These are phyloP conservation scores for Himalopsyche phryganea DNA, from an alignment of 1,140 invertebrate species.

Conservation along the genomic window DNA sequence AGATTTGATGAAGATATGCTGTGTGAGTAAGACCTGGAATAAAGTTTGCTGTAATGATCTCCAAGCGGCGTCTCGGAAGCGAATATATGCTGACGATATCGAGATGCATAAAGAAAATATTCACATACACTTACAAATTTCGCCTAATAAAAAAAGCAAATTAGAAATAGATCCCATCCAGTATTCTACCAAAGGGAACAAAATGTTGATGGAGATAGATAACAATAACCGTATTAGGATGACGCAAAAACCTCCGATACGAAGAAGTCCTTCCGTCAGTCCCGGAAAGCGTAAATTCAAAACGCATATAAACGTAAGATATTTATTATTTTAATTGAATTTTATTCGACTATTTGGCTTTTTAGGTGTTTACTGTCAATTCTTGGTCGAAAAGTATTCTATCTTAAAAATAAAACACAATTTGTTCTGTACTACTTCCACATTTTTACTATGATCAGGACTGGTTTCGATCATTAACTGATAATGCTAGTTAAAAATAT, in stretches of 20 bases:
- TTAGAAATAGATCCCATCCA: no score
- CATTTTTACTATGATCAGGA: no score
- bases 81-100: conserved; percentile 36
- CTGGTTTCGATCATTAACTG: no score
- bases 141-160: background rate
- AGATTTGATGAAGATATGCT: conserved; percentile 44
- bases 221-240: conserved; percentile 36
- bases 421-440: no score
- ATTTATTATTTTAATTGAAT: conserved; percentile 1
- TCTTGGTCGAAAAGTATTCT: no score
- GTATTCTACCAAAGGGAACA: no score
- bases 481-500: no score
- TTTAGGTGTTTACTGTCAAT: no score
- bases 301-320: conserved; percentile 47
- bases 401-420: no score
- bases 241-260: conserved; percentile 19
- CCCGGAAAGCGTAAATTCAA: conserved; percentile 48
- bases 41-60: conserved; percentile 39
- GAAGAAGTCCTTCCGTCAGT: conserved; percentile 45
- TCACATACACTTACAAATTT: conserved; percentile 21
- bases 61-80: conserved; percentile 36
- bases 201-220: conserved; percentile 37
- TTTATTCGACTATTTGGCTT: no score
- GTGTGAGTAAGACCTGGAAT: conserved; percentile 43
- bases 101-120: conserved; percentile 42